Percentiles rank a stretch among this genome's conserved stretches.
Conservation (phyloP, 2,888 invertebrate genomes). For the Parochlus steinenii region DNA sequence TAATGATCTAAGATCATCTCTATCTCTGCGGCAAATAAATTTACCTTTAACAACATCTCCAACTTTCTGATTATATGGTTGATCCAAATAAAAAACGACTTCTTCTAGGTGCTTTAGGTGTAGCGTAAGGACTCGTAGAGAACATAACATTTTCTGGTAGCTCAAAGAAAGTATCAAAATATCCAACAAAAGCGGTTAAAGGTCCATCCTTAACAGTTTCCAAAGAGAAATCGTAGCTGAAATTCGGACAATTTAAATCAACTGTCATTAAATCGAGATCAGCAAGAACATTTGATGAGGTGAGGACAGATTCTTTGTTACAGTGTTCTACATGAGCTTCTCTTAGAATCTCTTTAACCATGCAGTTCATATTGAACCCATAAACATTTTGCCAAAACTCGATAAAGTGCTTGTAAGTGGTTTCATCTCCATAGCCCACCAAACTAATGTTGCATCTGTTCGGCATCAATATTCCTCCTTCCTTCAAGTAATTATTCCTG, state of each 20-base stretch:
- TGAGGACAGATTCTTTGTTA: slow-evolving; percentile 41
- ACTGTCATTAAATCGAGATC: slow-evolving; percentile 64
- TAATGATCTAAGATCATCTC: slow-evolving; percentile 57
- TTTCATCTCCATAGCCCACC: slow-evolving; percentile 60
- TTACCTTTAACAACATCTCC: slow-evolving; percentile 47
- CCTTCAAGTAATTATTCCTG: slow-evolving; percentile 60
- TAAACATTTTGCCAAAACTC: slow-evolving; percentile 88
- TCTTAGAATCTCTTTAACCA: slow-evolving; percentile 66
- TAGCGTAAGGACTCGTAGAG: slow-evolving; percentile 47
- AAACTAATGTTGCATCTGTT: slow-evolving; percentile 70
- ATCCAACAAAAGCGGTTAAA: slow-evolving; percentile 72
- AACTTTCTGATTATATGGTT: slow-evolving; percentile 49
- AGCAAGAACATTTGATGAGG: slow-evolving; percentile 45
- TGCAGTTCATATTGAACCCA: slow-evolving; percentile 83
- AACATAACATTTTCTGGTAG: slow-evolving; percentile 41
- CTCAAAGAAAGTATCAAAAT: slow-evolving; percentile 80
- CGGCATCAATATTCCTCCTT: slow-evolving; percentile 64
- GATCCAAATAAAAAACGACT: slow-evolving; percentile 59
- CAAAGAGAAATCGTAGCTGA: slow-evolving; percentile 50
- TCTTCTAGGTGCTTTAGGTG: slow-evolving; percentile 74
- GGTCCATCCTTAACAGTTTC: slow-evolving; percentile 43
- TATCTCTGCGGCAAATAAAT: slow-evolving; percentile 55
- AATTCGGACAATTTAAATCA: slow-evolving; percentile 51
- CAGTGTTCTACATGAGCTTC: slow-evolving; percentile 58
- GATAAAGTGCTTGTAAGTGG: slow-evolving; percentile 53